Evolutionary conservation across 1,140 invertebrate species (phyloP).

Genomic region (Papilio machaon): DNA sequence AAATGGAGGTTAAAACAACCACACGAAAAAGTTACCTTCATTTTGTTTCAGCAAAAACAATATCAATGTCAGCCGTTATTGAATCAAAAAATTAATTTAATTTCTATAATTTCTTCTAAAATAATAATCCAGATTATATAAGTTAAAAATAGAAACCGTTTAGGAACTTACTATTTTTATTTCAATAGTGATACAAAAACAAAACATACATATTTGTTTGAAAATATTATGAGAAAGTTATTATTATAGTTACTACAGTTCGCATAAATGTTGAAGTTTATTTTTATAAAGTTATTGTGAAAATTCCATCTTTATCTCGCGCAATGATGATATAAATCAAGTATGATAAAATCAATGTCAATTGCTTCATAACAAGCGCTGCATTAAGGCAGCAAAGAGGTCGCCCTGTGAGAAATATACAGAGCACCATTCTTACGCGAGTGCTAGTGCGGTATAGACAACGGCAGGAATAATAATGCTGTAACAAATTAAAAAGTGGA

Average conservation of each 20-base stretch:
- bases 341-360: conserved; percentile 12
- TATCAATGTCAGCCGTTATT: not conserved
- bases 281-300: not conserved
- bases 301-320: conserved; percentile 5
- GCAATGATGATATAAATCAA: conserved; percentile 14
- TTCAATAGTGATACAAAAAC: not conserved
- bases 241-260: not conserved
- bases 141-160: not conserved
- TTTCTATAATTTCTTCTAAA: not conserved
- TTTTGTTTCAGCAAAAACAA: not conserved
- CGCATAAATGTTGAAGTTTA: not conserved
- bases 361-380: conserved; percentile 19
- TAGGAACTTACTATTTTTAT: not conserved
- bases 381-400: not conserved
- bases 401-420: conserved; percentile 4
- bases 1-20: not conserved
- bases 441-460: conserved; percentile 26
- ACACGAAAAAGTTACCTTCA: not conserved
- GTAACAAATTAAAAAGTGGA: conserved; percentile 22
- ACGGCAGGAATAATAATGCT: not conserved
- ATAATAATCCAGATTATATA: not conserved
- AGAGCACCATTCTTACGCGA: conserved; percentile 32
- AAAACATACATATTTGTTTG: not conserved
- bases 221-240: not conserved
- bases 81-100: not conserved